phyloP scores from a whole-genome alignment of 2,797 vertebrate genomes.

The Smutsia gigantea region DNA sequence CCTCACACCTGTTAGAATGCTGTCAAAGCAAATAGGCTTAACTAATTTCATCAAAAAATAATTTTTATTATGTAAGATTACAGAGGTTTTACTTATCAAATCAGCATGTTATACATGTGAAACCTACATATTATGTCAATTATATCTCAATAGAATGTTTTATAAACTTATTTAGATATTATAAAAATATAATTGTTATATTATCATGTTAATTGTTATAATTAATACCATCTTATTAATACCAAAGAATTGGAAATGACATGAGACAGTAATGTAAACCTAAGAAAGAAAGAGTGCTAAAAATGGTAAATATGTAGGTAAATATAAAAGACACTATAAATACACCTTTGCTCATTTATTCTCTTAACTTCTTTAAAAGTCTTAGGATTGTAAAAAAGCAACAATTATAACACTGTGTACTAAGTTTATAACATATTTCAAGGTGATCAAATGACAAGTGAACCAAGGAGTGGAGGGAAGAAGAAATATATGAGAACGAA shows the following conservation, averaged over 20 bases:
- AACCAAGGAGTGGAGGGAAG: background rate
- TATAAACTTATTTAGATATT: background rate
- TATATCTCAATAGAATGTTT: background rate
- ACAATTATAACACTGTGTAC: background rate
- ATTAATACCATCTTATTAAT: background rate
- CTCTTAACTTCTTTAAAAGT: background rate
- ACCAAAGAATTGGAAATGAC: background rate
- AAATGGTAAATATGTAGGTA: background rate
- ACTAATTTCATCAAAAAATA: background rate
- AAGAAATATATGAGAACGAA: background rate
- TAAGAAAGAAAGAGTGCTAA: background rate
- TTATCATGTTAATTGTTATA: background rate
- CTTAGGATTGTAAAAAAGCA: background rate
- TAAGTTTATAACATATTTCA: background rate
- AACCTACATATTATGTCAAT: background rate
- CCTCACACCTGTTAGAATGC: background rate
- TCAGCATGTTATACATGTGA: background rate
- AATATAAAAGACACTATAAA: background rate
- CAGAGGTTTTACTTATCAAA: background rate
- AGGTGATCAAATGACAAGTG: background rate
- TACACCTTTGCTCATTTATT: background rate
- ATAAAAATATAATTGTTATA: background rate
- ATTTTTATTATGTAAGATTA: background rate
- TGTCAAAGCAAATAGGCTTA: background rate
- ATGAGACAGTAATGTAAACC: background rate